A percentile compares a stretch with the other conserved stretches of the same genome.
Conservation (phyloP, 2,888 invertebrate genomes). For the Silvanus unidentatus region DNA sequence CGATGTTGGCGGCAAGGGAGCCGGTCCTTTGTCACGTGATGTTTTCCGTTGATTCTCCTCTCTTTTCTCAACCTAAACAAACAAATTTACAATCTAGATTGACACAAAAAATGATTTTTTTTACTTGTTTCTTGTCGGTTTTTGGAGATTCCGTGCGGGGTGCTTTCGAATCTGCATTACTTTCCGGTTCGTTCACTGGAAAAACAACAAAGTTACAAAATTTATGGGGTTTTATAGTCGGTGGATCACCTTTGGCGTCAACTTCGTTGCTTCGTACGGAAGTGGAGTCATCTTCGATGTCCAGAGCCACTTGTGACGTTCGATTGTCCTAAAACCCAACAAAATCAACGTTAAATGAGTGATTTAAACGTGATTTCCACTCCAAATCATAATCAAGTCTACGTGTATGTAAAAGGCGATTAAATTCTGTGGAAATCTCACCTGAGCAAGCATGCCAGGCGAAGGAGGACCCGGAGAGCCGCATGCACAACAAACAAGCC, state of each 20-base stretch:
- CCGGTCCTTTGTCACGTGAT: conserved; percentile 71
- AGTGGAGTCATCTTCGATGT: conserved; percentile 87
- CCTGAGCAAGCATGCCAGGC: conserved; percentile 45
- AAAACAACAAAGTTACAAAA: no score
- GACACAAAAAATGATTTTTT: background rate
- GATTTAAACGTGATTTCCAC: no score
- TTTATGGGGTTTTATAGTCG: no score
- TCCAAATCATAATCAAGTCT: background rate
- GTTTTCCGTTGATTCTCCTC: conserved; percentile 51
- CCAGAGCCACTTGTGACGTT: conserved; percentile 82
- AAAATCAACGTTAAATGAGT: conserved; percentile 1
- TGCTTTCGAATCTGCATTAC: background rate
- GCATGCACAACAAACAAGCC: conserved; percentile 54
- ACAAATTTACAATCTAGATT: background rate
- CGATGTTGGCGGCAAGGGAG: conserved; percentile 57
- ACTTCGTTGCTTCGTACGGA: conserved; percentile 78
- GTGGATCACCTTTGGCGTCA: conserved; percentile 65
- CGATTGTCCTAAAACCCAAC: conserved; percentile 70
- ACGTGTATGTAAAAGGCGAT: background rate
- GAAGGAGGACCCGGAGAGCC: conserved; percentile 53
- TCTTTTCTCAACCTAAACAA: conserved; percentile 62
- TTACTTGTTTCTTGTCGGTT: conserved; percentile 28
- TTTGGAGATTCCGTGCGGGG: conserved; percentile 8
- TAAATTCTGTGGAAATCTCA: conserved; percentile 36
- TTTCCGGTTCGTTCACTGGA: background rate